phyloP scores from a whole-genome alignment of 2,797 vertebrate genomes.

The Morelia viridis region DNA sequence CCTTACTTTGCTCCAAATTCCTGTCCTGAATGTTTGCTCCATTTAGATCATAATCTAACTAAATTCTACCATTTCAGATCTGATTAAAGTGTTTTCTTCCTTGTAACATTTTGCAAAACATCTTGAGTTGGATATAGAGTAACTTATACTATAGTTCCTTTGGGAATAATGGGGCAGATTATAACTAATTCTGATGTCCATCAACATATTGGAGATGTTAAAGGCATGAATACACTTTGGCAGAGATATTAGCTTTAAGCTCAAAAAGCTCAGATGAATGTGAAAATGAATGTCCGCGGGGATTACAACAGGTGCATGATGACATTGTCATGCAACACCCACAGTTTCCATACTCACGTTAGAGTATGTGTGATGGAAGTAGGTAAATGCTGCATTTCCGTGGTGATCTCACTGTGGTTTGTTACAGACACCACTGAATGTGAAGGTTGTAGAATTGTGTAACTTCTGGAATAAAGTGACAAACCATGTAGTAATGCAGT shows the following conservation, averaged over 20 bases:
- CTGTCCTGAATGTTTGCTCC: neutral
- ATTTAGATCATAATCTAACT: constrained; percentile 16
- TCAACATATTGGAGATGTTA: neutral
- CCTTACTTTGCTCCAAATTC: neutral
- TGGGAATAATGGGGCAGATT: neutral
- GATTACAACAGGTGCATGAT: neutral
- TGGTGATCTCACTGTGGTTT: neutral
- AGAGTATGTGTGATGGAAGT: neutral
- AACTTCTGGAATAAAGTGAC: constrained; percentile 17
- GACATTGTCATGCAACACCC: neutral
- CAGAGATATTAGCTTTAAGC: neutral
- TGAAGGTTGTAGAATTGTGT: constrained; percentile 37
- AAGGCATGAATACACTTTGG: neutral
- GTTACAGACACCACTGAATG: neutral
- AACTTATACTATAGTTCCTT: neutral
- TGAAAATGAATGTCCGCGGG: neutral
- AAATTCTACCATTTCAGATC: constrained; percentile 1
- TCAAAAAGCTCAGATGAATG: neutral
- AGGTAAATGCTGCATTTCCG: neutral
- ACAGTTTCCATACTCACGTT: neutral
- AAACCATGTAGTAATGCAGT: neutral
- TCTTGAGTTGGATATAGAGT: neutral
- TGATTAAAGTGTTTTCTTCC: constrained; percentile 53
- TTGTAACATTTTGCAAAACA: constrained; percentile 48
- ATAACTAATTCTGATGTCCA: neutral